phyloP scores from a whole-genome alignment of 2,797 vertebrate species.

The Odontamblyopus lacepedii region DNA sequence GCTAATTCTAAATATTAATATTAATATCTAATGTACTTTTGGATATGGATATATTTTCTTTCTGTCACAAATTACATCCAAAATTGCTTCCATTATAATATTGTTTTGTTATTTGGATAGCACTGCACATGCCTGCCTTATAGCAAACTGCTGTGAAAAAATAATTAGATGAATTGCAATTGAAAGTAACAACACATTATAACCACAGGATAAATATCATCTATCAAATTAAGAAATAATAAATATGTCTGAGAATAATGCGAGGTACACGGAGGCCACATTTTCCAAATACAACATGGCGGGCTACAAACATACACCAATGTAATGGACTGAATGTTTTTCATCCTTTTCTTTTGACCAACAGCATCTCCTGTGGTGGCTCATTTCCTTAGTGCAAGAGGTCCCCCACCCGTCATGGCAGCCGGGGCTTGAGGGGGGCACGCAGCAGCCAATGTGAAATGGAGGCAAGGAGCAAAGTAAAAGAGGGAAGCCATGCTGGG shows the following conservation, averaged over 20 bases:
- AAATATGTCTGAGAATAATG: neutral
- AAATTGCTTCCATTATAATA: neutral
- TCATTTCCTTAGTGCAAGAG: slow-evolving; percentile 71
- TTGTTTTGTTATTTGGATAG: too few relatives aligned
- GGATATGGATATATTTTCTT: neutral
- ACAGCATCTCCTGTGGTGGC: slow-evolving; percentile 71
- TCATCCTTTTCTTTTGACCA: slow-evolving; percentile 64
- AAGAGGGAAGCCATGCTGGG: slow-evolving; percentile 77
- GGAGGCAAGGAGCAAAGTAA: slow-evolving; percentile 70
- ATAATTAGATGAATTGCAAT: neutral
- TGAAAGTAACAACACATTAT: neutral
- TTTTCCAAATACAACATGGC: slow-evolving; percentile 34
- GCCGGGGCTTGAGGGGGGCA: slow-evolving; percentile 61
- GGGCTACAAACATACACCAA: slow-evolving; percentile 49
- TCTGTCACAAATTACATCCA: neutral
- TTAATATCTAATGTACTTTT: neutral
- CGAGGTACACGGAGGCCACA: neutral
- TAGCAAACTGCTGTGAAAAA: neutral
- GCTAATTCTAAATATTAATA: neutral
- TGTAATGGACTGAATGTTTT: slow-evolving; percentile 62
- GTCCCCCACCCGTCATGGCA: slow-evolving; percentile 64
- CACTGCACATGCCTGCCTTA: too few relatives aligned
- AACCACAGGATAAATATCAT: neutral
- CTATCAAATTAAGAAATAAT: neutral
- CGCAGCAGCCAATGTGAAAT: slow-evolving; percentile 58